Evolutionary conservation across 2,888 invertebrate genomes (phyloP).

Genomic region (Periphyllus acericola): DNA sequence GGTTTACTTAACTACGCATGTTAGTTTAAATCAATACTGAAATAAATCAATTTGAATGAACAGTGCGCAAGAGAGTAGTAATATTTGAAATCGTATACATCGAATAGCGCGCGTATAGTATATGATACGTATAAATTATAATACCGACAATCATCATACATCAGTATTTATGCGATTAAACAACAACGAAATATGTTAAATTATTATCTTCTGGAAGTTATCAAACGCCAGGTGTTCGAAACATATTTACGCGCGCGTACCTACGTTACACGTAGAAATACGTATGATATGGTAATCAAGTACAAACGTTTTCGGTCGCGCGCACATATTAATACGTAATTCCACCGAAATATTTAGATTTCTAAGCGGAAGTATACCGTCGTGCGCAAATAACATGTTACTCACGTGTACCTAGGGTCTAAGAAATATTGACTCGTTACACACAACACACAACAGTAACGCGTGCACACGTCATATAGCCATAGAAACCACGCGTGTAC

Average conservation of each 20-base stretch:
- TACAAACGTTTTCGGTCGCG: neutral
- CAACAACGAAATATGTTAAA: neutral
- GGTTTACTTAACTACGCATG: no score
- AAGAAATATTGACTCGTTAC: neutral
- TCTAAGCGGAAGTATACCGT: neutral
- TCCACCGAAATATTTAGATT: neutral
- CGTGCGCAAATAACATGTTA: neutral
- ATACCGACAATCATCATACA: neutral
- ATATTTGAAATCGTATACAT: no score
- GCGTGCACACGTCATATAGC: no score
- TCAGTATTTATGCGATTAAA: conserved; percentile 2
- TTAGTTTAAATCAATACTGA: no score
- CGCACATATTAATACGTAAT: neutral
- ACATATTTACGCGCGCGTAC: neutral
- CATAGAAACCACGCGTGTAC: neutral
- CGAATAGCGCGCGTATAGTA: no score
- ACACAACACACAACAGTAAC: neutral
- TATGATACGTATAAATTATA: no score
- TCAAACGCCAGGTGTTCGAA: conserved; percentile 2
- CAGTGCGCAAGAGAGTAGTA: no score
- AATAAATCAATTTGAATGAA: no score
- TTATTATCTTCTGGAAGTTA: neutral
- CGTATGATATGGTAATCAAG: neutral
- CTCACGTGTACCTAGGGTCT: neutral
- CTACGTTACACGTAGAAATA: neutral